Base-by-base conservation (phyloP, 1,140 invertebrate species). In the Acyrthosiphon pisum region DNA sequence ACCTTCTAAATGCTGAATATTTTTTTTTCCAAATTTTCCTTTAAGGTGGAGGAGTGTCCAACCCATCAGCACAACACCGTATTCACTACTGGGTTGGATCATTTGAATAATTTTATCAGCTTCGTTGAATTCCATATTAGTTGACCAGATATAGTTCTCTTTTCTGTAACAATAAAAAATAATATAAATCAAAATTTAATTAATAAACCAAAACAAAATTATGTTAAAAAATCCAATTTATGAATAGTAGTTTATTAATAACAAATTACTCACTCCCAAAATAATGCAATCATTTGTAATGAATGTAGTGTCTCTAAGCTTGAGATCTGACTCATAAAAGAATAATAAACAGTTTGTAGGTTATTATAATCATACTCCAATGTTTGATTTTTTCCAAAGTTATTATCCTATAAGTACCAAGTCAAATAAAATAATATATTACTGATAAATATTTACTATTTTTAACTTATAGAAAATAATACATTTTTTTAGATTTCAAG, bases 331-430 rank as follows among this genome's bases (percentile, higher is more conserved):
- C 26, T 84, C 91, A 93, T 93, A 41, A 93, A 41, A 41, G 76
- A 14, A 41, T 35, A 48, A 56, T 93, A 86, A 20, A 48, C 30
- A 56, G 91, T 93, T 83, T 93, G 68, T 41, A 93, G 86, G 41
- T 93, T 93, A 56, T 93, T 86, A 93, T 93, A 86, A 53, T 93
- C 91, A 56, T 93, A 93, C 20, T 93, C 91, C 22, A 93, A 56
- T 56, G 91, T 93, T 56, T 93, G 91, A 86, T 93, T 93, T 56
- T 93, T 93, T 53, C 91, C 91, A 84, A 93, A 93, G 84, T 93
- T 93, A 93, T 93, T 93, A 84, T 93, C 91, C 91, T 93, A 53
- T 53, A n/a, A 76, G 18, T n/a, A 89, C 14, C 44, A 89, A 53
- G 22, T 88, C 22, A 53, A 53, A 89, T 89, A 89, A 22, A 50